phyloP scores from a whole-genome alignment of 2,797 vertebrate genomes.

The Brachymystax lenok region DNA sequence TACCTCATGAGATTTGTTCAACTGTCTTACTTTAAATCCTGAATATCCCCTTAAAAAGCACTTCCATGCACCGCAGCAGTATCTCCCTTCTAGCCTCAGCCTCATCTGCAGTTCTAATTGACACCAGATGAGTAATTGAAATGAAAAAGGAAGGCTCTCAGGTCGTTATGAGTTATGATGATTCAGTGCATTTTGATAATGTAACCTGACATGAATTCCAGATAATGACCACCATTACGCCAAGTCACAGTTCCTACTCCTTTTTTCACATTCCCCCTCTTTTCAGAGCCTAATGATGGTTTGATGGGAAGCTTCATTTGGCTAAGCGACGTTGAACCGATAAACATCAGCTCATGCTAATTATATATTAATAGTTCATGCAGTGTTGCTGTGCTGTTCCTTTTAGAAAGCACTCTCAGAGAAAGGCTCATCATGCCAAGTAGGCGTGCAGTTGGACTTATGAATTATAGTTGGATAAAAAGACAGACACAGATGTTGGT shows the following conservation, averaged over 20 bases:
- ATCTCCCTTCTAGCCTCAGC: neutral
- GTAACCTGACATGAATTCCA: slow-evolving; percentile 51
- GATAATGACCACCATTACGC: slow-evolving; percentile 71
- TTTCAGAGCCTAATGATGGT: slow-evolving; percentile 64
- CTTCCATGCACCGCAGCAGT: neutral
- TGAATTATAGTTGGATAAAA: slow-evolving; percentile 44
- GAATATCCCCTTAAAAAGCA: slow-evolving; percentile 6
- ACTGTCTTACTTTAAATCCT: no score
- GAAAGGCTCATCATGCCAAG: slow-evolving; percentile 26
- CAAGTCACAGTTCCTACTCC: slow-evolving; percentile 51
- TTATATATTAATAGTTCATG: slow-evolving; percentile 55
- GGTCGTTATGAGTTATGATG: slow-evolving; percentile 63
- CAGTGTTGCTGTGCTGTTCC: slow-evolving; percentile 35
- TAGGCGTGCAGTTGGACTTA: slow-evolving; percentile 29
- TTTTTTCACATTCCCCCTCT: slow-evolving; percentile 3
- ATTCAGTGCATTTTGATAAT: slow-evolving; percentile 70
- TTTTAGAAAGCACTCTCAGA: slow-evolving; percentile 21
- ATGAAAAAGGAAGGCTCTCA: slow-evolving; percentile 46
- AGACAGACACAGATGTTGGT: slow-evolving; percentile 37
- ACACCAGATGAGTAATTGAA: slow-evolving; percentile 53
- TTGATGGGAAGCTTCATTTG: slow-evolving; percentile 76
- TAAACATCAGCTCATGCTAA: slow-evolving; percentile 67
- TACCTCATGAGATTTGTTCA: no score
- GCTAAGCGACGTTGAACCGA: slow-evolving; percentile 57
- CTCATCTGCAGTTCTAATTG: slow-evolving; percentile 44